These are phyloP conservation scores for Heliconius hewitsoni DNA, from an alignment of 1,140 invertebrate genomes.

Conservation along the genomic window DNA sequence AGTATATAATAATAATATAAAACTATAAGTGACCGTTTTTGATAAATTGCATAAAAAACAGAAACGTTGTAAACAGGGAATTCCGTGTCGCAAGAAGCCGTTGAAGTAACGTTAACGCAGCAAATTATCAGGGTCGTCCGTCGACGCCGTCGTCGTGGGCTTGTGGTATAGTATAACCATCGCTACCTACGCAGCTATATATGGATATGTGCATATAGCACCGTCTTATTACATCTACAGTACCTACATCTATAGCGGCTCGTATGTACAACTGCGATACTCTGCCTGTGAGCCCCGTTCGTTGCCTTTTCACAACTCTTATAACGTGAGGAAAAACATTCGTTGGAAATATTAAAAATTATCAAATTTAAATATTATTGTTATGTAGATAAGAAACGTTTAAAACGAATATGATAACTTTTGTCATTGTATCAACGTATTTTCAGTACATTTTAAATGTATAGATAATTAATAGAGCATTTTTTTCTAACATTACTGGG, in stretches of 20 bases:
- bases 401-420: background rate
- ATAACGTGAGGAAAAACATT: constrained; percentile 63
- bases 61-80: constrained; percentile 60
- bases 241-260: constrained; percentile 43
- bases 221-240: constrained; percentile 42
- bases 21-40: background rate
- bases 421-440: background rate
- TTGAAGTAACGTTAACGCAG: constrained; percentile 78
- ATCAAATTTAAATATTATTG: constrained; percentile 2
- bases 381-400: background rate
- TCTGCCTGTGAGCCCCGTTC: constrained; percentile 36
- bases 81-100: constrained; percentile 75
- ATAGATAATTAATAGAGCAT: background rate
- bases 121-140: constrained; percentile 76
- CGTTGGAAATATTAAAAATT: background rate
- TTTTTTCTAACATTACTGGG: background rate
- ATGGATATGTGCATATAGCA: constrained; percentile 45
- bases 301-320: constrained; percentile 43
- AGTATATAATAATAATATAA: background rate
- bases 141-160: constrained; percentile 58
- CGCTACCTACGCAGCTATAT: constrained; percentile 57
- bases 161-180: constrained; percentile 54
- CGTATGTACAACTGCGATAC: constrained; percentile 55
- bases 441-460: background rate
- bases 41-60: constrained; percentile 48